A percentile compares a stretch with the other conserved stretches of the same genome.
Conservation (phyloP, 37 sponge, comb jelly and placozoan genomes). For the Mnemiopsis leidyi region DNA sequence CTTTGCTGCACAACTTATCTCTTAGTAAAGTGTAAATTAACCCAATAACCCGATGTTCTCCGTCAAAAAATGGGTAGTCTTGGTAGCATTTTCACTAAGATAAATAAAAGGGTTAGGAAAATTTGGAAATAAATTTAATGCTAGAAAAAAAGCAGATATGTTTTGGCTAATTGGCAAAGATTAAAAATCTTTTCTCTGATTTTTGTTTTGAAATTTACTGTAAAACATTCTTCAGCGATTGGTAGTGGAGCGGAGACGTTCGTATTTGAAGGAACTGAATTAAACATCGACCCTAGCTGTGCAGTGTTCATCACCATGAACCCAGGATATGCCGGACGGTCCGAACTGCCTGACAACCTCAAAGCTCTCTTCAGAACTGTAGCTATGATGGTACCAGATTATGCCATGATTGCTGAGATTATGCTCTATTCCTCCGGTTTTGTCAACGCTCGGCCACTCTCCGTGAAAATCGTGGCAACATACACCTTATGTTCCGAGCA, state of each 20-base stretch:
- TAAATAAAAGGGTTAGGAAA: too few species aligned
- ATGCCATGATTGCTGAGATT: conserved; percentile 99
- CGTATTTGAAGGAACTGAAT: conserved; percentile 98
- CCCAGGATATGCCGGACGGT: conserved; percentile 99
- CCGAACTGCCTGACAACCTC: conserved; percentile 97
- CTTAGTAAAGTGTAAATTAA: too few species aligned
- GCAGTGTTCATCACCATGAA: conserved; percentile 99
- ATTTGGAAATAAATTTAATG: too few species aligned
- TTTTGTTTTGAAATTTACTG: too few species aligned
- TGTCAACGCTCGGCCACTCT: conserved; percentile 94
- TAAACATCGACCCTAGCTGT: conserved; percentile 95
- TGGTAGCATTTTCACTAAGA: too few species aligned
- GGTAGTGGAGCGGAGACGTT: conserved; percentile 73
- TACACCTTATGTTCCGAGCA: conserved; percentile 99
- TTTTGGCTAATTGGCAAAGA: too few species aligned
- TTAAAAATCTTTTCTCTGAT: not conserved
- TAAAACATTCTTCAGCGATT: conserved; percentile 66
- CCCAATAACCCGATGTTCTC: too few species aligned
- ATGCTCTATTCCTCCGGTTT: conserved; percentile 97
- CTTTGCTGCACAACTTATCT: too few species aligned
- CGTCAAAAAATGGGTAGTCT: too few species aligned
- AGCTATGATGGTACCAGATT: conserved; percentile 99
- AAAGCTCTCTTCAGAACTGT: conserved; percentile 98
- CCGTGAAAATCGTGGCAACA: conserved; percentile 99
- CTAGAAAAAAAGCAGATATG: too few species aligned